Evolutionary conservation across 2,113 vertebrate species (phyloP), one percentile per base, ranked within the genome.

Genomic region (Crotalus viridis): DNA sequence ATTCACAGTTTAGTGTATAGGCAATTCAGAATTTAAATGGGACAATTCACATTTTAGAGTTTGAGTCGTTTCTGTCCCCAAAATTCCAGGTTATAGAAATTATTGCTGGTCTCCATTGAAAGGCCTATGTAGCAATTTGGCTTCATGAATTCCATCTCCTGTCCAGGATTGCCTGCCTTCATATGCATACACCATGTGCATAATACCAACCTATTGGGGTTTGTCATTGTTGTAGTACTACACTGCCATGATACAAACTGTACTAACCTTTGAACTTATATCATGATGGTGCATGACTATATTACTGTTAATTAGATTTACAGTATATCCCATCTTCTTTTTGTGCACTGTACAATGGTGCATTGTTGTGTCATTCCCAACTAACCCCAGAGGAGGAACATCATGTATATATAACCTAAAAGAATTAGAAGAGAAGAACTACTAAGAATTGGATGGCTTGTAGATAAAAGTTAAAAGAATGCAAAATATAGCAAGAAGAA

Each of bases 11-110:
- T 90, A 90, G 6, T 96, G 15, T 9, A 52, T 52, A 52, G 51
- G 51, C 51, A 52, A 55, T 55, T 55, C 54, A 55, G 15, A 55
- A 55, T 55, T 55, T 15, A 24, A 90, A 39, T 26, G 46, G 90
- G 13, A 61, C 90, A 88, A 96, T 95, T 96, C 96, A 90, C 90
- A 96, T 97, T 97, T 96, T 90, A 90, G 6, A 94, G 94, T 97
- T 96, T 96, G 93, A 95, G 96, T 97, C 96, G 95, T 86, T 95
- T 88, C 85, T 89, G 15, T 92, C 95, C 92, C 92, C 51, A 24
- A 59, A 95, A 94, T 94, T 87, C 21, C 81, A 54, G 91, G 91
- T 93, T 85, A 61, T 59, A 95, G 88, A 93, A 89, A 89, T 0
- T 0, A 87, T 9, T 0, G 0, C 69, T 89, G 87, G 91, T 94